Base-by-base conservation (phyloP, 2,113 vertebrate genomes). In the Cyphomyrus plagiostoma region DNA sequence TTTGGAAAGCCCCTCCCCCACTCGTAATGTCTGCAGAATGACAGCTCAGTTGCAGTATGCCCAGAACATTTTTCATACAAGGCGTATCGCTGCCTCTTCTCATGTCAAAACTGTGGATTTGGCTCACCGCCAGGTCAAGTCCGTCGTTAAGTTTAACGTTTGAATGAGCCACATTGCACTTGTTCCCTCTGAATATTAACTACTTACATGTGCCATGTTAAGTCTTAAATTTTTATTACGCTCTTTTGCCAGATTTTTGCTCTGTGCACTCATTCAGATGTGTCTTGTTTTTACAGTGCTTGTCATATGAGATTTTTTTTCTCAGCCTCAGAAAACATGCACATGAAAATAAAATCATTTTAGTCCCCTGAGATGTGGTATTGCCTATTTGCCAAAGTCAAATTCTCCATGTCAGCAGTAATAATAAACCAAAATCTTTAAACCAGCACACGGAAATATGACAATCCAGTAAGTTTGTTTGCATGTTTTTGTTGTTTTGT, bases 391-490 rank as follows among this genome's bases (percentile, higher is more conserved):
- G 52, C 80, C 26, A 88, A 84, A 84, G 23, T 53, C 74, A 83
- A 83, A 82, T n/a, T 50, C 48, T 52, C 70, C 30, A 17, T 82
- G 48, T 52, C 74, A 46, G 50, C 80, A 89, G 89, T 53, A 89
- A 80, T 39, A 26, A 87, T 87, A 87, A 83, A 52, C 49, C 4
- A 13, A 89, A 52, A 56, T 39, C 42, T 84, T 84, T 82, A 89
- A 56, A 53, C 88, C 30, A 74, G 88, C 66, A 89, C 42, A 52
- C 11, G 35, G 82, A 91, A 90, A 11, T 91, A 26, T 88, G 77
- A 49, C 26, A 74, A 3, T 50, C 83, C 85, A 58, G 89, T 13
- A 87, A 48, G 77, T 91, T 46, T 90, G 80, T 49, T 19, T 92
- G 89, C 10, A 87, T 30, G 48, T 88, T 45, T 10, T 10, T 5